A percentile compares a stretch with the other conserved stretches of the same genome.
Conservation (phyloP, 2,888 invertebrate species). For the Pollenia griseotomentosa region DNA sequence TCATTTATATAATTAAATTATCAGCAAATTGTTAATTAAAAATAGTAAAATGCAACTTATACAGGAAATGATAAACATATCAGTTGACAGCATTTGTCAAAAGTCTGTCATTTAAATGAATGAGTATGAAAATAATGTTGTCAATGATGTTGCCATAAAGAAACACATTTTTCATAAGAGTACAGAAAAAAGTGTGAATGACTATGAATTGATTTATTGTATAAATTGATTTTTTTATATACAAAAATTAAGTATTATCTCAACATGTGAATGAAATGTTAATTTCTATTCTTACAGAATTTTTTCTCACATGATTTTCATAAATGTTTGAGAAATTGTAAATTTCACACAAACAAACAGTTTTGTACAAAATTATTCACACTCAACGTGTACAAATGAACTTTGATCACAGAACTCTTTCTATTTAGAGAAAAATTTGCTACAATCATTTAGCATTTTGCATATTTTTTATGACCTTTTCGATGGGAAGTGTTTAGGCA, state of each 20-base stretch:
- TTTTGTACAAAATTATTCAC: slow-evolving; percentile 22
- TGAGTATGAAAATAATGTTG: slow-evolving; percentile 64
- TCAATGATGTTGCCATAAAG: not conserved
- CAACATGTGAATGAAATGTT: slow-evolving; percentile 53
- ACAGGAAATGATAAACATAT: slow-evolving; percentile 59
- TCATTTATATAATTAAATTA: slow-evolving; percentile 7
- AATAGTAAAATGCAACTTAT: not conserved
- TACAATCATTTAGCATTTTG: slow-evolving; percentile 50
- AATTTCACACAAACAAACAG: slow-evolving; percentile 8
- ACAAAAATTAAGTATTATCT: slow-evolving; percentile 42
- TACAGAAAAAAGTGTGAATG: not conserved
- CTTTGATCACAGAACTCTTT: slow-evolving; percentile 40
- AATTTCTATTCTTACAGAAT: slow-evolving; percentile 51
- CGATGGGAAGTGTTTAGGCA: not conserved
- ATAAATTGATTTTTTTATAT: slow-evolving; percentile 20
- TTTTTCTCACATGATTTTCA: slow-evolving; percentile 56
- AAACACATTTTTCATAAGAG: not conserved
- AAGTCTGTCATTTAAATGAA: slow-evolving; percentile 29
- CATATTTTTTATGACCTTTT: slow-evolving; percentile 32
- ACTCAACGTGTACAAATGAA: slow-evolving; percentile 29
- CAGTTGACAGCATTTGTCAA: slow-evolving; percentile 49
- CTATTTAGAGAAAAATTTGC: slow-evolving; percentile 46
- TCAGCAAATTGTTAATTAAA: not conserved
- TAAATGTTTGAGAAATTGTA: slow-evolving; percentile 12
- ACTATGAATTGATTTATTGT: slow-evolving; percentile 23